Evolutionary conservation across 2,888 invertebrate species (phyloP).

Genomic region (Argyra leucocephala): DNA sequence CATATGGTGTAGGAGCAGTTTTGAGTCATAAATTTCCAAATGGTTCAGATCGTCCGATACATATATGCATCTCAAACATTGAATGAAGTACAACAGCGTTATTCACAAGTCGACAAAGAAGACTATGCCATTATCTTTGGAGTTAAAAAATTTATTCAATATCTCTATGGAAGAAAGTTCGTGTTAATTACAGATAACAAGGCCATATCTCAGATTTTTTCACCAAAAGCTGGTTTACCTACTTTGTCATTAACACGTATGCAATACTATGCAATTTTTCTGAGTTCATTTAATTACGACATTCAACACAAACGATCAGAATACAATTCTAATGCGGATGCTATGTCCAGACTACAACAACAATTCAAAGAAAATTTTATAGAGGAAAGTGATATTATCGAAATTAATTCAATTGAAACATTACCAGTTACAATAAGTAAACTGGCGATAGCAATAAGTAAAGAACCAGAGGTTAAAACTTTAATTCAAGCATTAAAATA

Average conservation of each 20-base stretch:
- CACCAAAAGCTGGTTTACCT: constrained; percentile 27
- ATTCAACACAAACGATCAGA: constrained; percentile 20
- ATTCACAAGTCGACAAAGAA: constrained; percentile 30
- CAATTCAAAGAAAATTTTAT: constrained; percentile 7
- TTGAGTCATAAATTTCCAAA: constrained; percentile 32
- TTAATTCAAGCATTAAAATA: constrained; percentile 15
- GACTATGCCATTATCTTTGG: constrained; percentile 36
- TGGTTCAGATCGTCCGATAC: constrained; percentile 35
- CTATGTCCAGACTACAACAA: constrained; percentile 22
- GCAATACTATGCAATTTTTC: constrained; percentile 15
- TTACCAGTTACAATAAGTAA: constrained; percentile 20
- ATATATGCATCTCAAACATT: constrained; percentile 34
- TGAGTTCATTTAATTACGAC: constrained; percentile 24
- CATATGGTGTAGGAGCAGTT: constrained; percentile 31
- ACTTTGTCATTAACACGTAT: constrained; percentile 27
- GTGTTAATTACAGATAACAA: constrained; percentile 34
- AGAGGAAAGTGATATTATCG: constrained; percentile 19
- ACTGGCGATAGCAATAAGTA: constrained; percentile 14
- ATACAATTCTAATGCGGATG: constrained; percentile 24
- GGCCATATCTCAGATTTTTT: constrained; percentile 29
- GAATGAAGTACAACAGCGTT: constrained; percentile 28
- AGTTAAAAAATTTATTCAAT: constrained; percentile 36
- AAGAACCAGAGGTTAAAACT: constrained; percentile 15
- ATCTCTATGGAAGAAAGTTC: constrained; percentile 36
- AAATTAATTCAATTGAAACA: constrained; percentile 19